Evolutionary conservation across 2,888 invertebrate species (phyloP).

Genomic region (Sphaeridia pumilis): DNA sequence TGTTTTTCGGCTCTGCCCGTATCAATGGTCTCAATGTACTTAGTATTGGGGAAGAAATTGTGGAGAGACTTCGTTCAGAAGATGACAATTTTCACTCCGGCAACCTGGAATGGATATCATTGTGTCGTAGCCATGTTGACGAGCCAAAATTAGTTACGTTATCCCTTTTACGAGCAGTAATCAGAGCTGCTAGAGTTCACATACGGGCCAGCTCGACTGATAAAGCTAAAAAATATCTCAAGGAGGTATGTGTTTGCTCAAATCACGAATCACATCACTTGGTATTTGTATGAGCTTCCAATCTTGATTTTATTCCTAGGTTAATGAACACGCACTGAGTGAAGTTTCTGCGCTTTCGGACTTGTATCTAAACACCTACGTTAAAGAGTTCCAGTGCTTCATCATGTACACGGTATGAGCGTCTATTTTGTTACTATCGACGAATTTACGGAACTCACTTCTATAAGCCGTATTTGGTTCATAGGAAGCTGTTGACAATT

Average conservation of each 20-base stretch:
- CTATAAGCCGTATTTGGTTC: no score
- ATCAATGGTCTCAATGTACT: slow-evolving; percentile 25
- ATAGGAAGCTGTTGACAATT: slow-evolving; percentile 10
- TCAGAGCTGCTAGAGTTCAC: slow-evolving; percentile 22
- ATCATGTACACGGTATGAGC: slow-evolving; percentile 26
- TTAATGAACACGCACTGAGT: slow-evolving; percentile 18
- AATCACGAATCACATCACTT: no score
- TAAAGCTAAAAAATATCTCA: slow-evolving; percentile 14
- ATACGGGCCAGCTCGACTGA: slow-evolving; percentile 3
- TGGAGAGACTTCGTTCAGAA: slow-evolving; percentile 24
- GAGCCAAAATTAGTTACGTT: slow-evolving; percentile 23
- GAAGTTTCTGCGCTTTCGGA: slow-evolving; percentile 22
- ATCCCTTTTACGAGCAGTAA: slow-evolving; percentile 22
- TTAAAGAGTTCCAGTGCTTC: slow-evolving; percentile 29
- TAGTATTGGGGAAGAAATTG: slow-evolving; percentile 23
- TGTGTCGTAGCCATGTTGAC: slow-evolving; percentile 18
- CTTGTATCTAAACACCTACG: slow-evolving; percentile 17
- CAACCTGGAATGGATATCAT: slow-evolving; percentile 29
- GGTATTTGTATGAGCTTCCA: no score
- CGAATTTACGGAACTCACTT: no score
- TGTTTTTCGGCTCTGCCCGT: slow-evolving; percentile 19
- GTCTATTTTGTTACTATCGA: not conserved
- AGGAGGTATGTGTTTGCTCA: no score
- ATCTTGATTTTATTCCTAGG: slow-evolving; percentile 15
- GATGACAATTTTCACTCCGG: slow-evolving; percentile 23